Evolutionary conservation across 1,140 invertebrate genomes (phyloP).

Genomic region (Caenorhabditis inopinata): DNA sequence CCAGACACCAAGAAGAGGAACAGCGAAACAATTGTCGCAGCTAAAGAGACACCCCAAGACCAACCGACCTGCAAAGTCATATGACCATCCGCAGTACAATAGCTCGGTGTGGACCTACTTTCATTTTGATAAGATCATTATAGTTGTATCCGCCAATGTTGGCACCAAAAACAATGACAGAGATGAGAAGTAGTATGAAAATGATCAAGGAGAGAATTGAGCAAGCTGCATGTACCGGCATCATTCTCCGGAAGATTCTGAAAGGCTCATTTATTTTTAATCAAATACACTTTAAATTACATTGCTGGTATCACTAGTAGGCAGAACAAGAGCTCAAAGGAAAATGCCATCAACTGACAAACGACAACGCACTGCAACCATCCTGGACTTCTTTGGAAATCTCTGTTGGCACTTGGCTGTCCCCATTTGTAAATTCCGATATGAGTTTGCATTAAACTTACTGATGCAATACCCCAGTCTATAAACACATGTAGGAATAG

Average conservation of each 20-base stretch:
- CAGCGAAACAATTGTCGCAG: neutral
- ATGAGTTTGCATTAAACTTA: neutral
- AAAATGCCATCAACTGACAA: neutral
- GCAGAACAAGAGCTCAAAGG: neutral
- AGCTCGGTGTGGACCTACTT: neutral
- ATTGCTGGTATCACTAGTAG: neutral
- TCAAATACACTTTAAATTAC: neutral
- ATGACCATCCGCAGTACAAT: neutral
- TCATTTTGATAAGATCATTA: neutral
- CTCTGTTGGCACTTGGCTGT: neutral
- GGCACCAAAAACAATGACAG: neutral
- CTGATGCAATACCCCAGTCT: neutral
- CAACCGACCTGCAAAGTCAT: no score
- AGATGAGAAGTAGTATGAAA: neutral
- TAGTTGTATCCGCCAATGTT: neutral
- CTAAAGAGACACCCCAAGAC: neutral
- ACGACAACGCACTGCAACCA: conserved; percentile 15
- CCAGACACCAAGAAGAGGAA: neutral
- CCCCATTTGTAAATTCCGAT: conserved; percentile 9
- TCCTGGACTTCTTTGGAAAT: neutral
- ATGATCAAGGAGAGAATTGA: neutral
- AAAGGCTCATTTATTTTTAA: neutral
- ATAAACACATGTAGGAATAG: neutral
- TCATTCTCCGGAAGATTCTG: conserved; percentile 17
- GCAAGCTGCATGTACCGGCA: conserved; percentile 8